Base-by-base conservation (phyloP, 2,797 vertebrate species). In the Avahi laniger region DNA sequence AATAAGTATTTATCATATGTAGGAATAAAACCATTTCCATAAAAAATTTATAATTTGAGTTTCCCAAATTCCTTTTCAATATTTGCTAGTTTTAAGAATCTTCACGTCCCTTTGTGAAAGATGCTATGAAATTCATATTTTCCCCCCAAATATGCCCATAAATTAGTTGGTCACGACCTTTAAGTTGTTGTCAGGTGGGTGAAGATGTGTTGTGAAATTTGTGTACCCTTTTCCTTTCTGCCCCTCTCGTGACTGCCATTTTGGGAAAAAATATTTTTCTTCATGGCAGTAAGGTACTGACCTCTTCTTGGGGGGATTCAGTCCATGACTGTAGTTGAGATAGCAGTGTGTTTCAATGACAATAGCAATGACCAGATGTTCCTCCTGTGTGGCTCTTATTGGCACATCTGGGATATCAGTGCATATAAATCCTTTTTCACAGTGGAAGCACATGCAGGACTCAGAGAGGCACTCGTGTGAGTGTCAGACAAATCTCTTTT, bases 61-160 rank as follows among this genome's bases (percentile, higher is more conserved):
- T 80, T 67, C 38, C n/a, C 13, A 52, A 38, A 7, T 67, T 91
- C 59, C 81, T 94, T 63, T 38, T 50, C 57, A 46, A 4, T 65
- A 89, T 70, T 78, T 84, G 33, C n/a, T 43, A 22, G 46, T 52
- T 76, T 18, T 59, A 22, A 93, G 79, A 38, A 67, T 63, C 54
- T 15, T 46, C 7, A 7, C 50, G 38, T 50, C 26, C 59, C n/a
- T 81, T 73, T 81, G 30, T 38, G 65, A 80, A 52, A 28, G 46
- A 33, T 80, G n/a, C 28, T 2, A 6, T 14, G 33, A 52, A 73
- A 93, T 38, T 92, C 72, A 20, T 43, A 9, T n/a, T 69, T 30
- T 20, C 1, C 26, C 41, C 33, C 41, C 4, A 33, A 5, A 52
- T 5, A 2, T 83, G 26, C 20, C 61, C 1, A 0, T 57, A 14